Conservation (phyloP, 1,140 invertebrate genomes). For the Tribolium madens region DNA sequence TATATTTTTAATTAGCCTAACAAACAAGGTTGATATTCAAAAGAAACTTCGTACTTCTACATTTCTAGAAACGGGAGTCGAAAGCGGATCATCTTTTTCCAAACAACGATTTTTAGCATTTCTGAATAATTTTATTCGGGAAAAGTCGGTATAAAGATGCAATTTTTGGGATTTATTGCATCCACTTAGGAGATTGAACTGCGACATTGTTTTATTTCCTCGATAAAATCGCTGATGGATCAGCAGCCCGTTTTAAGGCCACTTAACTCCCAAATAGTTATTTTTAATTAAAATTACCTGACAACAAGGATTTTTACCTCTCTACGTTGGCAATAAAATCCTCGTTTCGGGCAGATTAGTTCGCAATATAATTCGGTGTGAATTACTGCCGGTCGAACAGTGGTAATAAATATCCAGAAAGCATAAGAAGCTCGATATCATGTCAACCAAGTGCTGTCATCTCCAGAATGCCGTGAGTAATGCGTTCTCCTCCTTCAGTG, state of each 20-base stretch:
- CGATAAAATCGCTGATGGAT: too few species aligned
- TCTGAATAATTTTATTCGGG: too few species aligned
- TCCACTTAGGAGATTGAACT: too few species aligned
- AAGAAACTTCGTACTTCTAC: too few species aligned
- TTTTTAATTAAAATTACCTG: conserved; percentile 30
- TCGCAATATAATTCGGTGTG: conserved; percentile 42
- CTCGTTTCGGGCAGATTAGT: conserved; percentile 27
- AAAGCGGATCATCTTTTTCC: too few species aligned
- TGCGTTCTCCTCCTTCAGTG: conserved; percentile 45
- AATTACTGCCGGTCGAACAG: conserved; percentile 44
- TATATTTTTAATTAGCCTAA: too few species aligned
- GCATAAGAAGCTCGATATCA: conserved; percentile 53
- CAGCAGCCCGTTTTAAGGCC: background rate
- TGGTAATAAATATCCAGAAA: conserved; percentile 53
- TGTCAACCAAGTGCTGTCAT: conserved; percentile 51
- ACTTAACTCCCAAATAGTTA: conserved; percentile 4
- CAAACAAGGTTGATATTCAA: too few species aligned
- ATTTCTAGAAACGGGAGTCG: too few species aligned
- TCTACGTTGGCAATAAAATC: conserved; percentile 12
- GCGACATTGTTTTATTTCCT: too few species aligned
- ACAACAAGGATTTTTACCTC: background rate
- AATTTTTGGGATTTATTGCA: too few species aligned
- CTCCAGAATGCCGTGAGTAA: conserved; percentile 49
- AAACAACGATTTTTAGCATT: too few species aligned
- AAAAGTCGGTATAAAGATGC: too few species aligned